A percentile compares a stretch with the other conserved stretches of the same genome.
Conservation (phyloP, 2,113 vertebrate genomes). For the Holacanthus passer region DNA sequence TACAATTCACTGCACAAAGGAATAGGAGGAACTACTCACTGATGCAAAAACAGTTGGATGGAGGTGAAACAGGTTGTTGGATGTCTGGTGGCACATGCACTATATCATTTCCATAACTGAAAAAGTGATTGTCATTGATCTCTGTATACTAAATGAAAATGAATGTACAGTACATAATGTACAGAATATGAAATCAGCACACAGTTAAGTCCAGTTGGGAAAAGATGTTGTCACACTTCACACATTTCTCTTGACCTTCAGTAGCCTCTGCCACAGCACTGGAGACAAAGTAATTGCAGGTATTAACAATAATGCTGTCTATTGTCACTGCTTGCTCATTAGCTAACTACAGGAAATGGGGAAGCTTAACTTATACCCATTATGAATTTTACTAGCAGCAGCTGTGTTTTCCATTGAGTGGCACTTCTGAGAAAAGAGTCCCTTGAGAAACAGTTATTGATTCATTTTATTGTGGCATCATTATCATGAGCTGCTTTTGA, state of each 20-base stretch:
- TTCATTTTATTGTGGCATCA: not conserved
- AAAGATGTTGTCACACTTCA: not conserved
- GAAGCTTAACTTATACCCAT: slow-evolving; percentile 1
- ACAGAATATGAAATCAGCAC: not conserved
- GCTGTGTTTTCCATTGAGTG: slow-evolving; percentile 11
- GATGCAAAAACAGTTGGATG: not conserved
- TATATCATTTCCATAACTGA: not conserved
- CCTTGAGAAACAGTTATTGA: not conserved
- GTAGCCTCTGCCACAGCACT: not conserved
- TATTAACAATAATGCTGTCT: not conserved
- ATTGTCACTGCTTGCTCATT: slow-evolving; percentile 7
- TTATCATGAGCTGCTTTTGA: slow-evolving; percentile 1
- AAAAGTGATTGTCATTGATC: not conserved
- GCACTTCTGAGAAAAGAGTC: not conserved
- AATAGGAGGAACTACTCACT: not conserved
- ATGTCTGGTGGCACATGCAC: not conserved
- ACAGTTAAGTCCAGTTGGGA: not conserved
- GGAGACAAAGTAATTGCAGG: not conserved
- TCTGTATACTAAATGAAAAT: not conserved
- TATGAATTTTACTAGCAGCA: slow-evolving; percentile 24
- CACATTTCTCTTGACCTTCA: not conserved
- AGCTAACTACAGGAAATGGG: slow-evolving; percentile 18
- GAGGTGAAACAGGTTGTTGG: not conserved
- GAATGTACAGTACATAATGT: not conserved
- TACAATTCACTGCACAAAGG: not conserved